Evolutionary conservation across 37 sponge, comb jelly and placozoan genomes (phyloP).

Genomic region (Tethya wilhelma): DNA sequence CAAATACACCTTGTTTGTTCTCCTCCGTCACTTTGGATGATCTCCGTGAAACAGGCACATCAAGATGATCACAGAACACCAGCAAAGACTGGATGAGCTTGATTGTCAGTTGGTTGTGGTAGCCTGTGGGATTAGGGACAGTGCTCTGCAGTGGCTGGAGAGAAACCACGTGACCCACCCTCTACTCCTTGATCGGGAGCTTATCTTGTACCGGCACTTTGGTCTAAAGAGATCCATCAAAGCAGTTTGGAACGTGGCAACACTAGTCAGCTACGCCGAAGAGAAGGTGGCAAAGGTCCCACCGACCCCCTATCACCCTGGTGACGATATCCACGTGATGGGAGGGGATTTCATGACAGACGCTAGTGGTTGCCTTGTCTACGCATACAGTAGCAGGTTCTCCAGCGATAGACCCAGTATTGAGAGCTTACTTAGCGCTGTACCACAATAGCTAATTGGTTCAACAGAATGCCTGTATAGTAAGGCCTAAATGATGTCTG

Average conservation of each 20-base stretch:
- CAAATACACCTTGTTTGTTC: constrained; percentile 48
- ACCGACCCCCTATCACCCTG: constrained; percentile 17
- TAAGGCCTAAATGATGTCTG: too few species aligned
- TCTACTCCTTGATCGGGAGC: constrained; percentile 22
- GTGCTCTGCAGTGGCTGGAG: constrained; percentile 31
- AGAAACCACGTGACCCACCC: background rate
- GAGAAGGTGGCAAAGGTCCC: constrained; percentile 7
- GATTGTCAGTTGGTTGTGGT: constrained; percentile 25
- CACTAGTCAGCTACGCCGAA: constrained; percentile 49
- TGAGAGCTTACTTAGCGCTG: too few species aligned
- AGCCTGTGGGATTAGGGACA: background rate
- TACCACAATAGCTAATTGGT: too few species aligned
- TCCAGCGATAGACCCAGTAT: constrained; percentile 58
- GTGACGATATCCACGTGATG: constrained; percentile 63
- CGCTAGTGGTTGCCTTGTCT: constrained; percentile 40
- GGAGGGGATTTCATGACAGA: constrained; percentile 76
- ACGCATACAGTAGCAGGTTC: constrained; percentile 41
- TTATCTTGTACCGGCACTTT: constrained; percentile 40
- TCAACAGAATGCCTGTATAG: too few species aligned
- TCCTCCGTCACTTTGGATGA: constrained; percentile 70
- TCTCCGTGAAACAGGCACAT: constrained; percentile 65
- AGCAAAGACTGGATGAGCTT: background rate
- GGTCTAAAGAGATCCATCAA: constrained; percentile 40
- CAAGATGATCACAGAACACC: background rate
- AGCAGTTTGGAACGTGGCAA: constrained; percentile 36